Evolutionary conservation across 2,113 vertebrate species (phyloP), one percentile per base, ranked within the genome.

Genomic region (Rhagologus leucostigma): DNA sequence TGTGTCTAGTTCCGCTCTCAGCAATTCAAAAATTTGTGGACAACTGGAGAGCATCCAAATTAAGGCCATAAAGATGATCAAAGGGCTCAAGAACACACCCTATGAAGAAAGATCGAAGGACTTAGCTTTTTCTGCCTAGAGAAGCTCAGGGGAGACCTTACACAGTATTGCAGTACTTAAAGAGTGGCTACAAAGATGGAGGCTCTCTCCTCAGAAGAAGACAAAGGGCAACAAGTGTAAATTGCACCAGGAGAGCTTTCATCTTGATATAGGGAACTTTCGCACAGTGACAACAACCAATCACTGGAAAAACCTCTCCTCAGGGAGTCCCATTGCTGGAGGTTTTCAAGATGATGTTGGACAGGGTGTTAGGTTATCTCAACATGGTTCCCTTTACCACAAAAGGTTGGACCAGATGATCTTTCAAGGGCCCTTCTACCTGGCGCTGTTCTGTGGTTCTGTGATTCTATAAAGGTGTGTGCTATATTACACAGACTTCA

Each of bases 321-420:
- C 10, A 11, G 2, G 6, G 52, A 67, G 39, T 6, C 24, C 7
- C 0, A 3, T 10, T 4, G 1, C 11, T 10, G 30, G 30, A 53
- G 6, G 15, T 83, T 86, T 83, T 63, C 62, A 44, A n/a, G 32
- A 44, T 16, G 4, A 1, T 6, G 3, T 7, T 37, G 35, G 39
- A 49, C 29, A 68, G 18, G 11, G 5, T 33, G 21, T 44, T 32
- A 24, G 16, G 16, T 35, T 37, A 17, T 37, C 18, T 70, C 56
- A 23, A 12, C 33, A 27, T 1, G 0, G 10, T 9, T 32, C 22
- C 10, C 35, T 7, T 73, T 50, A 39, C 35, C 35, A 47, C 0
- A 0, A 33, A 49, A 68, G 9, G 16, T 2, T 59, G 53, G 16
- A 15, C 5, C 8, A 39, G 16, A 30, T 21, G 17, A 30, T 47